Base-by-base conservation (phyloP, 2,797 vertebrate genomes). In the Falco naumanni region DNA sequence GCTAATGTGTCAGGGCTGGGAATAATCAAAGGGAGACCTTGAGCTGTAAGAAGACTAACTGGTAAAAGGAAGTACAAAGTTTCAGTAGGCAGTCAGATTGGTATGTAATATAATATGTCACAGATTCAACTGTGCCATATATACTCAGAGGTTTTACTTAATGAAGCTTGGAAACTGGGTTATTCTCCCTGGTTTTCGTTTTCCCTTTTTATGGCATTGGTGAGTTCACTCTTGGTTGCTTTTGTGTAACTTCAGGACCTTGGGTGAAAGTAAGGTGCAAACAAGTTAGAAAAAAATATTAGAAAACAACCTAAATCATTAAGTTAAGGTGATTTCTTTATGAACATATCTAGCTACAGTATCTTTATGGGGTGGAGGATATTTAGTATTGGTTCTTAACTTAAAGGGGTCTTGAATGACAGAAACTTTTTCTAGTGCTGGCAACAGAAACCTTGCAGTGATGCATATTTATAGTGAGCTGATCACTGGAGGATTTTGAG, bases 401-500 rank as follows among this genome's bases (percentile, higher is more conserved):
- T 81, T 79, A 47, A 76, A 54, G 51, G 13, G 6, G 12, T 53
- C 33, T 60, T 63, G 94, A 64, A 43, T 61, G 24, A 34, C 2
- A 5, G 53, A 66, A 79, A 41, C 25, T 47, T 76, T 24, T 84
- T 90, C 43, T 47, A 26, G 7, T 69, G 28, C 75, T 87, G 69
- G 43, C 64, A 82, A 34, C 84, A 82, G 85, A 89, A 95, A 80
- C 48, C 18, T 48, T 43, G 28, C 56, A 91, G n/a, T 54, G 60
- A 63, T 91, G 47, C 20, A 1, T 96, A 60, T 93, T 94, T 96
- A 37, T 70, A 75, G 39, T 26, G 26, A 71, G 26, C 71, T 80
- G 63, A 50, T 95, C 92, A 70, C 60, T 63, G 78, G 24, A 72
- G 57, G 63, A 51, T 90, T 94, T 93, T 89, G 93, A 92, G 19